A percentile compares a stretch with the other conserved stretches of the same genome.
Evolutionary conservation across 2,888 invertebrate genomes (phyloP).

Genomic region (Scrobipalpa atriplicella): DNA sequence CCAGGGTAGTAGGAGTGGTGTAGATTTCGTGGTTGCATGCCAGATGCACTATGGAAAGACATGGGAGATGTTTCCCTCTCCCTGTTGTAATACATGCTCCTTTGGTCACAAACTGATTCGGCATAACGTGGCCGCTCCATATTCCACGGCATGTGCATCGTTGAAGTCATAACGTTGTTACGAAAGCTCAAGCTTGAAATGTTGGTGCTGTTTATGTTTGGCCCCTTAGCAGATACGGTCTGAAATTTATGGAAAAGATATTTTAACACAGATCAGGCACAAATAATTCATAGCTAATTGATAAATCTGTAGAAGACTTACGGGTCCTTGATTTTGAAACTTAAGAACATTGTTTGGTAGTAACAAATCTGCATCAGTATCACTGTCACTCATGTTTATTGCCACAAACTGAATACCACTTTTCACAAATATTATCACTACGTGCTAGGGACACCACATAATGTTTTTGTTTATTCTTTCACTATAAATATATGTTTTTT

Average conservation of each 20-base stretch:
- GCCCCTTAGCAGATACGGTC: slow-evolving; percentile 57
- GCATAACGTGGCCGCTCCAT: slow-evolving; percentile 47
- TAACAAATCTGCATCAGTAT: slow-evolving; percentile 48
- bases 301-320: slow-evolving; percentile 40
- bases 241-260: slow-evolving; percentile 42
- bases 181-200: slow-evolving; percentile 49
- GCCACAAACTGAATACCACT: not conserved
- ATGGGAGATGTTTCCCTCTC: slow-evolving; percentile 59
- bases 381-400: slow-evolving; percentile 57
- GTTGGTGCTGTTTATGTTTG: slow-evolving; percentile 48
- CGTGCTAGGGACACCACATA: not conserved
- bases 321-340: slow-evolving; percentile 54
- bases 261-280: not conserved
- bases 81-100: slow-evolving; percentile 52
- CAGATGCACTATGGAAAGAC: slow-evolving; percentile 54
- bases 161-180: slow-evolving; percentile 51
- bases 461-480: slow-evolving; percentile 14
- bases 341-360: slow-evolving; percentile 49
- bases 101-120: slow-evolving; percentile 50
- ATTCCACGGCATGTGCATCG: slow-evolving; percentile 52
- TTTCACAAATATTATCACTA: not conserved
- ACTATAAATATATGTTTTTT: not conserved
- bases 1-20: slow-evolving; percentile 44
- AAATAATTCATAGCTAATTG: not conserved
- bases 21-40: slow-evolving; percentile 47